Percentiles rank a stretch among this genome's conserved stretches.
These are phyloP conservation scores for Hemicordylus capensis DNA, from an alignment of 2,113 vertebrate species.

Conservation along the genomic window DNA sequence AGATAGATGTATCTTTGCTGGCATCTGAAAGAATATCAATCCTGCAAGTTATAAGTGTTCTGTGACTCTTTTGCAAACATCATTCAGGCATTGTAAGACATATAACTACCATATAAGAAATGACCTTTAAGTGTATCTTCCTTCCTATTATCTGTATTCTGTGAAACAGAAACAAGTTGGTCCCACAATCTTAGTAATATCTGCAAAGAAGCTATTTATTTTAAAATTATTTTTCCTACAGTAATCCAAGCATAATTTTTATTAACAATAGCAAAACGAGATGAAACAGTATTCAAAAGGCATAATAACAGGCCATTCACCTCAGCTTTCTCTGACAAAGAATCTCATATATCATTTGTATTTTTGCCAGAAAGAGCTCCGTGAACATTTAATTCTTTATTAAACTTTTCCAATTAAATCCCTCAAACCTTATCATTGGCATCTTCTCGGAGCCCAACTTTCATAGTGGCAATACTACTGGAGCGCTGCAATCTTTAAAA, in stretches of 20 bases:
- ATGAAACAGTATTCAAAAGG: constrained; percentile 61
- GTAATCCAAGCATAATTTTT: constrained; percentile 67
- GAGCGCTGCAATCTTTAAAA: constrained; percentile 65
- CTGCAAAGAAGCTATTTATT: constrained; percentile 70
- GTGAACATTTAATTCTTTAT: constrained; percentile 70
- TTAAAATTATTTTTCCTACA: constrained; percentile 61
- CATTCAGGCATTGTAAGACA: constrained; percentile 65
- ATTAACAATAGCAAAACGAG: constrained; percentile 67
- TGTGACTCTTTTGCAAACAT: constrained; percentile 60
- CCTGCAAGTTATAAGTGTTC: constrained; percentile 53
- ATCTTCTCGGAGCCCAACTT: constrained; percentile 59
- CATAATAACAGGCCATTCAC: constrained; percentile 56
- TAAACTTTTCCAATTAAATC: constrained; percentile 72
- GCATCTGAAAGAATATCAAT: constrained; percentile 60
- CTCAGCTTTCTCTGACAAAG: constrained; percentile 42
- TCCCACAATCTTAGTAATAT: constrained; percentile 65
- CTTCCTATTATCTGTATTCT: constrained; percentile 62
- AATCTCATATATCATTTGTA: constrained; percentile 47
- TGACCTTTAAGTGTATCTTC: constrained; percentile 71
- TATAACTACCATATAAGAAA: constrained; percentile 63
- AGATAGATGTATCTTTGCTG: constrained; percentile 62
- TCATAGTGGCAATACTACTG: constrained; percentile 26
- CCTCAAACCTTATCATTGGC: constrained; percentile 65
- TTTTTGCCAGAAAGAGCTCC: constrained; percentile 46
- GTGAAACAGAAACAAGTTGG: constrained; percentile 63